Conservation (phyloP, 2,113 vertebrate species). For the Vulpes lagopus region DNA sequence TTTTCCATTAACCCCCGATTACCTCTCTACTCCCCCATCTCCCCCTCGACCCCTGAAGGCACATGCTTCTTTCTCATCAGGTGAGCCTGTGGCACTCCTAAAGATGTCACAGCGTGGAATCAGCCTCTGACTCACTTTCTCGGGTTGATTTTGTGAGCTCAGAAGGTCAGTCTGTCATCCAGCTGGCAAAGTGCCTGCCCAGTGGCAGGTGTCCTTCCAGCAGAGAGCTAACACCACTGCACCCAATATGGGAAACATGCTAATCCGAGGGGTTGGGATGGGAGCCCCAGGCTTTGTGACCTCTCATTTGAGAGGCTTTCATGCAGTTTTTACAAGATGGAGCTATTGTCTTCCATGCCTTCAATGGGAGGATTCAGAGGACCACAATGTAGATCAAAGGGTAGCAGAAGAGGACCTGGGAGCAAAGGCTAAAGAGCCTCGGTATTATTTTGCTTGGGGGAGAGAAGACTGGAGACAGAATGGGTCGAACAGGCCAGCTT, state of each 20-base stretch:
- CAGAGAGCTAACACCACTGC: background rate
- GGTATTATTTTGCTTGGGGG: slow-evolving; percentile 60
- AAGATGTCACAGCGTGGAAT: slow-evolving; percentile 68
- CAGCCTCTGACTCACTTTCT: slow-evolving; percentile 46
- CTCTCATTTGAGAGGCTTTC: slow-evolving; percentile 55
- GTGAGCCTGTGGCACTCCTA: slow-evolving; percentile 62
- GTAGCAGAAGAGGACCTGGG: slow-evolving; percentile 40
- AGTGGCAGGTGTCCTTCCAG: slow-evolving; percentile 61
- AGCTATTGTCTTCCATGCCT: slow-evolving; percentile 57
- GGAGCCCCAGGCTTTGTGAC: slow-evolving; percentile 61
- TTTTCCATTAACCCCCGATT: slow-evolving; percentile 83
- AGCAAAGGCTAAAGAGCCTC: slow-evolving; percentile 61
- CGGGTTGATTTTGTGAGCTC: slow-evolving; percentile 36
- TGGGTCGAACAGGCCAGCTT: background rate
- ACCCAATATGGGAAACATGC: slow-evolving; percentile 30
- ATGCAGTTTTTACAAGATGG: slow-evolving; percentile 55
- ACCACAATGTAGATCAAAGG: slow-evolving; percentile 68
- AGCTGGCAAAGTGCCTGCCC: background rate
- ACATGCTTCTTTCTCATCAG: slow-evolving; percentile 74
- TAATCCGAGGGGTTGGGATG: slow-evolving; percentile 20
- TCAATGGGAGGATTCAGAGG: background rate
- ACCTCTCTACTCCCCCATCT: background rate
- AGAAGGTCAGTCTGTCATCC: slow-evolving; percentile 31
- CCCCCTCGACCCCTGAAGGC: slow-evolving; percentile 52
- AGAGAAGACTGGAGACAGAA: slow-evolving; percentile 39